These are phyloP conservation scores for Tachina grossa DNA, from an alignment of 2,888 invertebrate genomes.

Conservation along the genomic window DNA sequence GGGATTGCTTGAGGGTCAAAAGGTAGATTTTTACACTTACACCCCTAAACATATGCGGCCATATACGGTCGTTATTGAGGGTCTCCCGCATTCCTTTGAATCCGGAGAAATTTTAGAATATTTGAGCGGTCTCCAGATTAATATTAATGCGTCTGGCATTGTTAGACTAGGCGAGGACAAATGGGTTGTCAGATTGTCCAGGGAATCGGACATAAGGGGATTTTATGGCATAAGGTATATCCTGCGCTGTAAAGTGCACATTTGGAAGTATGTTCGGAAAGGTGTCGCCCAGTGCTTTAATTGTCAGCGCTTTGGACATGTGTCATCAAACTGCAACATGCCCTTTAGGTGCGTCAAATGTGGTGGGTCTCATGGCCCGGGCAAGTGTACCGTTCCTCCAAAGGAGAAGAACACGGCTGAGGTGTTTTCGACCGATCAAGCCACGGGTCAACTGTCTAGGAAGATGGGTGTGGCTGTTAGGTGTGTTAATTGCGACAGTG, in stretches of 20 bases:
- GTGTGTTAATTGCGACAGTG: too few relatives aligned
- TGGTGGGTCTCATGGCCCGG: too few relatives aligned
- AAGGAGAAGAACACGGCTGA: too few relatives aligned
- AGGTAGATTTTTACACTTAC: not conserved
- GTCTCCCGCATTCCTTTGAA: not conserved
- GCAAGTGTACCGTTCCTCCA: too few relatives aligned
- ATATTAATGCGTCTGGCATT: not conserved
- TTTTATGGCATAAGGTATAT: not conserved
- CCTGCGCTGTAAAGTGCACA: not conserved
- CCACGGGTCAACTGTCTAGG: too few relatives aligned
- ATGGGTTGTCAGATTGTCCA: not conserved
- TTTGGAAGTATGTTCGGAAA: not conserved
- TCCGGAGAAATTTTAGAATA: not conserved
- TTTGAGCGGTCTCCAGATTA: not conserved
- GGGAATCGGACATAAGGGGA: not conserved
- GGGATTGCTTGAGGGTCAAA: not conserved
- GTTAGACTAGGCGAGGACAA: not conserved
- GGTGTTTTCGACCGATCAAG: too few relatives aligned
- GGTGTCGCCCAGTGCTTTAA: too few relatives aligned
- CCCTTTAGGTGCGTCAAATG: too few relatives aligned
- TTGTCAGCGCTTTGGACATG: too few relatives aligned
- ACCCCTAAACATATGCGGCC: too few relatives aligned
- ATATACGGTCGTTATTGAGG: not conserved
- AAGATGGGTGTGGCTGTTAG: too few relatives aligned
- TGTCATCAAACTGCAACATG: too few relatives aligned